A percentile compares a stretch with the other conserved stretches of the same genome.
Evolutionary conservation across 1,140 invertebrate genomes (phyloP).

Genomic region (Gyrodactylus salaris): DNA sequence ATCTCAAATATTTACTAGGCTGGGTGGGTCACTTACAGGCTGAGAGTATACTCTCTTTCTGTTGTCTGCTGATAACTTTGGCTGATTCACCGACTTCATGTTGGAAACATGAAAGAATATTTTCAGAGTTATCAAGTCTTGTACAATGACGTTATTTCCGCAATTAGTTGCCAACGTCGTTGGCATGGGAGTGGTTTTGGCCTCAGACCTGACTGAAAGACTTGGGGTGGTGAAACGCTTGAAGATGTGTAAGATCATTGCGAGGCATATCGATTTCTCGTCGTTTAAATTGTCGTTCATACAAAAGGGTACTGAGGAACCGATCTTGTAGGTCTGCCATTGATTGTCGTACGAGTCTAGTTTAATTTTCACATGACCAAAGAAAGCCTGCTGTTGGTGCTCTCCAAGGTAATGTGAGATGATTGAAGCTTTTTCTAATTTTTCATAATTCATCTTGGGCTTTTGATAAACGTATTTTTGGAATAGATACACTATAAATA

Average conservation of each 20-base stretch:
- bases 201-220: not conserved
- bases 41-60: not conserved
- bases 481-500: too few relatives aligned
- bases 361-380: not conserved
- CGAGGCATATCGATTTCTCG: not conserved
- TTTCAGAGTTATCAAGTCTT: not conserved
- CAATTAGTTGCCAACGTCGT: not conserved
- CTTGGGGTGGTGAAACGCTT: not conserved
- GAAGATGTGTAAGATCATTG: not conserved
- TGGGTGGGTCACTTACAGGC: too few relatives aligned
- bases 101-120: not conserved
- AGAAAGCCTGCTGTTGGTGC: not conserved
- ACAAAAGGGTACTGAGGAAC: not conserved
- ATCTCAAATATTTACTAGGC: too few relatives aligned
- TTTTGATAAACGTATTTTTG: too few relatives aligned
- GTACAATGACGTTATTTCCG: not conserved
- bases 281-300: too few relatives aligned
- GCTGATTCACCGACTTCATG: not conserved
- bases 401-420: not conserved
- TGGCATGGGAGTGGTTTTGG: not conserved
- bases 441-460: too few relatives aligned
- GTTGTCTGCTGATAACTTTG: not conserved
- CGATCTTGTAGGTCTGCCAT: not conserved
- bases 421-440: not conserved
- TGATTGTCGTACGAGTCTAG: not conserved